Conservation (phyloP, 2,797 vertebrate genomes). For the Peromyscus nudipes region DNA sequence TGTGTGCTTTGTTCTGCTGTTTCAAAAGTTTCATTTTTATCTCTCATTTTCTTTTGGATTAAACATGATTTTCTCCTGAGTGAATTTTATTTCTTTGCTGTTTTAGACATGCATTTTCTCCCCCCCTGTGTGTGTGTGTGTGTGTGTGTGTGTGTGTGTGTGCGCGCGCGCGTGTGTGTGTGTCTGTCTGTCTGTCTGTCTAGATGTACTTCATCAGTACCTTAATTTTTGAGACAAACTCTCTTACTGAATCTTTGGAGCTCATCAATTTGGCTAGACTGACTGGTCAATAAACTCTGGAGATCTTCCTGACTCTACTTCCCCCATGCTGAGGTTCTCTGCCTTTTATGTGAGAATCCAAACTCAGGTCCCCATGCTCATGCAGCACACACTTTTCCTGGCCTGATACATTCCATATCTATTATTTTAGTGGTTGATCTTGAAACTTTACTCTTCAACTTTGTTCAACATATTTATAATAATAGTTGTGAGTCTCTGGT, state of each 20-base stretch:
- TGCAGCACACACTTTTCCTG: not conserved
- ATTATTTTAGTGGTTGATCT: slow-evolving; percentile 59
- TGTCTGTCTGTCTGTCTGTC: not conserved
- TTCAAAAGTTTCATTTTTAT: slow-evolving; percentile 12
- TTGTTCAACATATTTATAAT: slow-evolving; percentile 28
- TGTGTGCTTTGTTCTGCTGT: not conserved
- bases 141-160: no score
- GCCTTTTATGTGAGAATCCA: not conserved
- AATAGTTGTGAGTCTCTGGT: not conserved
- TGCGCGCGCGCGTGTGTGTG: no score
- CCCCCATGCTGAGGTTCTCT: not conserved
- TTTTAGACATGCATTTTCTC: not conserved
- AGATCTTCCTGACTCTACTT: not conserved
- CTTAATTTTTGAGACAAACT: not conserved
- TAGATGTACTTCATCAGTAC: not conserved
- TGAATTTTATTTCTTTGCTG: slow-evolving; percentile 15
- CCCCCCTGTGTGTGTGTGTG: no score
- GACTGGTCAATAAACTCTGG: not conserved
- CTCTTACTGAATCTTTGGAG: not conserved
- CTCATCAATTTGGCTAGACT: not conserved
- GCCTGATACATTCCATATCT: not conserved
- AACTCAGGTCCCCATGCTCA: not conserved
- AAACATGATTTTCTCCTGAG: not conserved
- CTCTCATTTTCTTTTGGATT: slow-evolving; percentile 43
- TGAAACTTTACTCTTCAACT: slow-evolving; percentile 45